phyloP scores from a whole-genome alignment of 2,113 vertebrate species.

The Hippocampus zosterae region DNA sequence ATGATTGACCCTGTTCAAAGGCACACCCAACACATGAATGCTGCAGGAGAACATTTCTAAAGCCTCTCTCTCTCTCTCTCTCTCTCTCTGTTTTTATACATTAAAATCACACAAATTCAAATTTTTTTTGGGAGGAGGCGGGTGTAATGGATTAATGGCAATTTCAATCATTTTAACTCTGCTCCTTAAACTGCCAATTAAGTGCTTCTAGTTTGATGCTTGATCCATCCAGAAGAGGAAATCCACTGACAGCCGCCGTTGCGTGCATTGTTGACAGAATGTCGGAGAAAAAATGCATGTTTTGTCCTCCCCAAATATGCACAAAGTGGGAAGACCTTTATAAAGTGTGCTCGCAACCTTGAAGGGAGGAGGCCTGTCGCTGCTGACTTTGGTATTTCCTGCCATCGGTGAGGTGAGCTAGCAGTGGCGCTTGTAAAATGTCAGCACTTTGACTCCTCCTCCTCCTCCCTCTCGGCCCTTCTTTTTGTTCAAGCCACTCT shows the following conservation, averaged over 20 bases:
- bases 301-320: conserved; percentile 2
- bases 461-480: background rate
- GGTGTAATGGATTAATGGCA: no score
- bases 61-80: no score
- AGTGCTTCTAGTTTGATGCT: background rate
- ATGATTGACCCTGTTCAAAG: no score
- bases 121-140: no score
- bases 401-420: conserved; percentile 36
- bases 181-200: background rate
- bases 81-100: no score
- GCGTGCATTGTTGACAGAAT: conserved; percentile 7
- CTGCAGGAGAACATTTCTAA: no score
- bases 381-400: conserved; percentile 56
- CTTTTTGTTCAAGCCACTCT: background rate
- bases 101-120: no score
- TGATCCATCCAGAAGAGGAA: background rate
- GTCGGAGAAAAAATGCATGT: conserved; percentile 8
- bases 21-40: no score
- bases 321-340: conserved; percentile 8
- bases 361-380: background rate
- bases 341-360: conserved; percentile 12
- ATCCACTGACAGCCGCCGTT: background rate
- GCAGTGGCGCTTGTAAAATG: conserved; percentile 17
- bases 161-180: background rate
- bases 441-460: conserved; percentile 22